Conservation (phyloP, 2,797 vertebrate species). For the Acestrorhynchus altus region DNA sequence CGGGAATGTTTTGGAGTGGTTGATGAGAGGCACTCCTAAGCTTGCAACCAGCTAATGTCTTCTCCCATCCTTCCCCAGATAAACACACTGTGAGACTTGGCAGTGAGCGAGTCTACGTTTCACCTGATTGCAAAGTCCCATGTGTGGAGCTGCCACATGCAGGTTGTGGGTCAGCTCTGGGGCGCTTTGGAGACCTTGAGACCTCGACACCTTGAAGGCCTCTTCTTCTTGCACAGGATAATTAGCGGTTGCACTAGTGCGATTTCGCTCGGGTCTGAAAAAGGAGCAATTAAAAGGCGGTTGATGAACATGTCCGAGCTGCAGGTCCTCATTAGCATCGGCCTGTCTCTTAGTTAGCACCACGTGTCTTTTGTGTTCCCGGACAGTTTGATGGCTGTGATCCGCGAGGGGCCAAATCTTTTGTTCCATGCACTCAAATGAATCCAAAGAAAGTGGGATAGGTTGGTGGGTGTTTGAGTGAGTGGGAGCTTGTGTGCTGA, state of each 20-base stretch:
- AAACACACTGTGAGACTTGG: neutral
- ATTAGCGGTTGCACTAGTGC: conserved; percentile 73
- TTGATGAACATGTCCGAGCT: conserved; percentile 66
- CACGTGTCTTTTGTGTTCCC: conserved; percentile 39
- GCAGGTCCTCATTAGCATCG: conserved; percentile 55
- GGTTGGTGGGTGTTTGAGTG: conserved; percentile 41
- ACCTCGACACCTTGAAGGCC: conserved; percentile 49
- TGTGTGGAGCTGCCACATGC: neutral
- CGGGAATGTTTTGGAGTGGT: too few relatives aligned
- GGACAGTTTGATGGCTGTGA: conserved; percentile 40
- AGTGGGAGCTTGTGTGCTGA: neutral
- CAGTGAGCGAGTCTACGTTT: neutral
- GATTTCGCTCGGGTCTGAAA: conserved; percentile 63
- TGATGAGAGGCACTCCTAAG: too few relatives aligned
- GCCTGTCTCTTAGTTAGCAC: conserved; percentile 37
- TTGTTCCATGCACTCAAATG: conserved; percentile 39
- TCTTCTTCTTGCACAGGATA: conserved; percentile 63
- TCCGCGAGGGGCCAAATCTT: conserved; percentile 15
- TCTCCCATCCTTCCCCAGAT: too few relatives aligned
- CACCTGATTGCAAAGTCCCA: neutral
- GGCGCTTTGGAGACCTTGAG: neutral
- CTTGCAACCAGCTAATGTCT: neutral
- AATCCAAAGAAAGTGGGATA: conserved; percentile 24
- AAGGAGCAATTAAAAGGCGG: conserved; percentile 70
- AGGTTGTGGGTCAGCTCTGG: neutral